A percentile compares a stretch with the other conserved stretches of the same genome.
phyloP scores from a whole-genome alignment of 2,797 vertebrate genomes.

The Urophycis tenuis region DNA sequence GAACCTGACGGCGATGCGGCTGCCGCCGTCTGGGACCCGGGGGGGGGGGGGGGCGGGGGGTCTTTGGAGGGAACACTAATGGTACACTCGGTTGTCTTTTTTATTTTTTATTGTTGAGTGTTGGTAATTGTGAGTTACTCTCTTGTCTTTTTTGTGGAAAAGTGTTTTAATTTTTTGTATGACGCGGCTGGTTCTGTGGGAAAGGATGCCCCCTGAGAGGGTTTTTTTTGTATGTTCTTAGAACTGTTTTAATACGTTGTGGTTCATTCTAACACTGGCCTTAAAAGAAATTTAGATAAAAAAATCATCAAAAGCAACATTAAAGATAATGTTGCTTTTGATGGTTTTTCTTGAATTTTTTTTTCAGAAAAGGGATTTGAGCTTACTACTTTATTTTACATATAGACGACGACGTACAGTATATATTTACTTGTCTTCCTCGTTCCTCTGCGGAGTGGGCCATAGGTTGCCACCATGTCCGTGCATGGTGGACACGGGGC shows the following conservation, averaged over 20 bases:
- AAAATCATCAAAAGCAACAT: no score
- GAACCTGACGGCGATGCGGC: no score
- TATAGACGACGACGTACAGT: no score
- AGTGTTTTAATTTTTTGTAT: background rate
- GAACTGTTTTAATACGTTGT: constrained; percentile 26
- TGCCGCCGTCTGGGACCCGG: no score
- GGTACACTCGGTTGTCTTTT: background rate
- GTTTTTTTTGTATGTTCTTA: background rate
- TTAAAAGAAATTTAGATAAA: no score
- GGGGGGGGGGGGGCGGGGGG: no score
- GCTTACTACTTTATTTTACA: background rate
- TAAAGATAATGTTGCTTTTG: constrained; percentile 4
- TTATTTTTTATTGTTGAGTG: background rate
- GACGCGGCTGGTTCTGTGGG: background rate
- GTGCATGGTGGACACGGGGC: background rate
- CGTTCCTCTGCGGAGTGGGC: background rate
- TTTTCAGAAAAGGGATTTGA: constrained; percentile 8
- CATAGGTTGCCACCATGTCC: background rate
- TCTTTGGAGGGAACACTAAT: background rate
- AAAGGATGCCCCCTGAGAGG: background rate
- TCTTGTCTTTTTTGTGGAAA: background rate
- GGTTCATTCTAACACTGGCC: background rate
- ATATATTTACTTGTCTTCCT: background rate
- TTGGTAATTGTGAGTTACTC: background rate
- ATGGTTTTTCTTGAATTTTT: no score